phyloP scores from a whole-genome alignment of 1,140 invertebrate species.

The Polypedilum pembai region DNA sequence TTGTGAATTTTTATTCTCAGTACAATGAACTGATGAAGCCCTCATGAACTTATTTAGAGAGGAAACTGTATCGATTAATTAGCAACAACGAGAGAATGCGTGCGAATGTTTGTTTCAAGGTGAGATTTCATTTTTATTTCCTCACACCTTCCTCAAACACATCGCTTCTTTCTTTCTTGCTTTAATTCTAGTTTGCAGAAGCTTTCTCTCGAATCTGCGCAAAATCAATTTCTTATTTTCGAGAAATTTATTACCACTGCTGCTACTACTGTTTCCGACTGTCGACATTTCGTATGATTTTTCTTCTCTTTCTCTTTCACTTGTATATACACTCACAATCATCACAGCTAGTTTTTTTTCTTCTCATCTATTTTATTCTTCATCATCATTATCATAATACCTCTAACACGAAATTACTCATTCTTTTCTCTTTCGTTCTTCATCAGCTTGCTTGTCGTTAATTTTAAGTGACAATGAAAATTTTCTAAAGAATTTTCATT shows the following conservation, averaged over 20 bases:
- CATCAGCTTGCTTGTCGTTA: not conserved
- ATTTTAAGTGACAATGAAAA: constrained; percentile 8
- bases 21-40: constrained; percentile 17
- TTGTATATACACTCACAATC: no score
- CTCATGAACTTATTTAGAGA: no score
- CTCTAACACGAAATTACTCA: not conserved
- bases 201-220: constrained; percentile 20
- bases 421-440: not conserved
- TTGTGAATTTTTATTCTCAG: not conserved
- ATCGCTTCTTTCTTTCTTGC: not conserved
- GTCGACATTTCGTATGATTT: not conserved
- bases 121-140: not conserved
- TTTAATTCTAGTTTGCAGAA: not conserved
- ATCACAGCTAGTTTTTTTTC: not conserved
- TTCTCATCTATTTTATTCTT: constrained; percentile 12
- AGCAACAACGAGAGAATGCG: not conserved
- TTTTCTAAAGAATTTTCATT: not conserved
- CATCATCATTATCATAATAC: constrained; percentile 12
- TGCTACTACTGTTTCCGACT: not conserved
- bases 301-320: not conserved
- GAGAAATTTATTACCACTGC: constrained; percentile 21
- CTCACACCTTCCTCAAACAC: not conserved
- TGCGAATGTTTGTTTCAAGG: not conserved
- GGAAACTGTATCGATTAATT: constrained; percentile 1
- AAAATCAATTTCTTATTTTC: constrained; percentile 27